Base-by-base conservation (phyloP, 2,888 invertebrate species). In the Meandrusa payeni region DNA sequence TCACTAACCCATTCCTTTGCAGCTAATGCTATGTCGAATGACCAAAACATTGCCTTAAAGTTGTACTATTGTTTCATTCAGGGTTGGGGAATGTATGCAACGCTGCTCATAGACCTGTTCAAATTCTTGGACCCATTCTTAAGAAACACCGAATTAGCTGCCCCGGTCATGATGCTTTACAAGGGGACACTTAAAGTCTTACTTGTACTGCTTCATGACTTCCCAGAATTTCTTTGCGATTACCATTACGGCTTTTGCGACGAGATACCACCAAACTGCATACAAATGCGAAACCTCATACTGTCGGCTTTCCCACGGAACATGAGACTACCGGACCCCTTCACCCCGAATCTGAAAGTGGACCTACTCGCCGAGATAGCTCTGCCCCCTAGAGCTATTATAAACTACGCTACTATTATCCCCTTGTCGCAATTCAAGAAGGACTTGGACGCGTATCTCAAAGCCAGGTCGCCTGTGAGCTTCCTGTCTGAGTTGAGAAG, bases 161-260 rank as follows among this genome's bases (percentile, higher is more conserved):
- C 97, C 59, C 96, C 98, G 0, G 96, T 99, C 2, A 95, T 96
- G 64, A 90, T 95, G 61, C 88, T 99, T 12, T 99, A 99, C 88
- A 98, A 97, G 83, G 99, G 98, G 57, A 97, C 98, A 0, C 87
- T 99, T 29, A 92, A 98, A 50, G 97, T 99, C 4, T 89, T 99
- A 36, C 89, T 99, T 23, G 98, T 99, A 0, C 87, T 99, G 17
- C 89, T 99, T 5, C 99, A 99, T 72, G 99, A 99, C 76, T 99
- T 99, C 77, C 99, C 99, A 0, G 99, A 99, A 83, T 98, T 99
- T 77, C 90, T 99, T 36, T 99, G 99, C 79, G 99, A 99, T 75
- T 99, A 98, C 78, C 98, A 99, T 77, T 99, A 99, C 76, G 96
- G 97, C 28, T 98, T 99, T 86, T 99, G 99, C 77, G 99, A 99